phyloP scores from a whole-genome alignment of 1,140 invertebrate species.

The Anadara kagoshimensis region DNA sequence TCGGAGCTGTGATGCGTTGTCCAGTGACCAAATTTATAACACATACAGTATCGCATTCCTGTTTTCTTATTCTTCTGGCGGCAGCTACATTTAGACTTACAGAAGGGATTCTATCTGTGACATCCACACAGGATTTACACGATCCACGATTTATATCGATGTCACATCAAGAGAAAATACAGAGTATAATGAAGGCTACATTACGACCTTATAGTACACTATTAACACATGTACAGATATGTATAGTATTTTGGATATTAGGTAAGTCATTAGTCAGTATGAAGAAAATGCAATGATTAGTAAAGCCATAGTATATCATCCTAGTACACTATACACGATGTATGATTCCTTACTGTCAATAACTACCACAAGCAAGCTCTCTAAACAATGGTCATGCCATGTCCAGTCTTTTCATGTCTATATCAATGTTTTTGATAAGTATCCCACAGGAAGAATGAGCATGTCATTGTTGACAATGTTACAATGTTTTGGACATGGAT shows the following conservation, averaged over 20 bases:
- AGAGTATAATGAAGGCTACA: constrained; percentile 69
- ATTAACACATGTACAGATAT: constrained; percentile 72
- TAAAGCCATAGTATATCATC: too few species aligned
- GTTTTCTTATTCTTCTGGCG: constrained; percentile 71
- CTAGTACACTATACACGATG: too few species aligned
- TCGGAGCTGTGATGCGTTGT: constrained; percentile 94
- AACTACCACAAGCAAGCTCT: too few species aligned
- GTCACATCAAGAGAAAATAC: constrained; percentile 63
- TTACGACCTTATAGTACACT: constrained; percentile 70
- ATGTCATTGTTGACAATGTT: too few species aligned
- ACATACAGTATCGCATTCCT: constrained; percentile 78
- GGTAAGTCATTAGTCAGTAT: constrained; percentile 61
- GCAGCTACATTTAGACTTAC: constrained; percentile 72
- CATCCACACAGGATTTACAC: constrained; percentile 56
- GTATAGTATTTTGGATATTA: constrained; percentile 74
- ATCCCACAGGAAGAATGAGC: too few species aligned
- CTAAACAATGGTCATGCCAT: too few species aligned
- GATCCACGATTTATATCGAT: constrained; percentile 57
- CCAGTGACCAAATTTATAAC: constrained; percentile 99
- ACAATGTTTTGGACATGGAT: too few species aligned
- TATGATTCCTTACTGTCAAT: too few species aligned
- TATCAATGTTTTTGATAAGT: too few species aligned
- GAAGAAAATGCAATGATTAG: too few species aligned
- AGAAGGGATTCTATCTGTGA: constrained; percentile 63
- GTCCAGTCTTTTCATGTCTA: too few species aligned